These are phyloP conservation scores for Cheilosia variabilis DNA, from an alignment of 2,888 invertebrate species.

Conservation along the genomic window DNA sequence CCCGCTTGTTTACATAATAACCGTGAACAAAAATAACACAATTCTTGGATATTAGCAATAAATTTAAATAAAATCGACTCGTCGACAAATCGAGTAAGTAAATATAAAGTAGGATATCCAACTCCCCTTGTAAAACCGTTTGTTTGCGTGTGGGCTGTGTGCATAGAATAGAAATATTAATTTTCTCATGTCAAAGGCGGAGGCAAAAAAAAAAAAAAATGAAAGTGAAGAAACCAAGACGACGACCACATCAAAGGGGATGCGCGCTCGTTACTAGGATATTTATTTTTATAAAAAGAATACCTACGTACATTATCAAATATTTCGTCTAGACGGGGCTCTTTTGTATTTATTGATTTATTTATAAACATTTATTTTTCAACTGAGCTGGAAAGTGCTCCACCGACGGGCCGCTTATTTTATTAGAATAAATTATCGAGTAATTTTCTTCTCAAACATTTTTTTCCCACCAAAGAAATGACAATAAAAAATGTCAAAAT, in stretches of 20 bases:
- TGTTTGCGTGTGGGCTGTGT: constrained; percentile 9
- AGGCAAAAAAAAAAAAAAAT: constrained; percentile 18
- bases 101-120: constrained; percentile 5
- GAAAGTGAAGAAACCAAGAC: constrained; percentile 45
- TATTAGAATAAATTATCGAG: constrained; percentile 2
- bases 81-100: constrained; percentile 33
- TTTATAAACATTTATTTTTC: constrained; percentile 36
- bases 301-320: constrained; percentile 27
- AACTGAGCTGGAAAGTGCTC: constrained; percentile 8
- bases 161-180: not conserved
- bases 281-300: constrained; percentile 43
- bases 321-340: constrained; percentile 67
- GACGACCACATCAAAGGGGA: constrained; percentile 34
- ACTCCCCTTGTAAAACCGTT: not conserved
- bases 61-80: constrained; percentile 47
- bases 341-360: constrained; percentile 25
- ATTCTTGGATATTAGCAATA: constrained; percentile 47
- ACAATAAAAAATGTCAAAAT: constrained; percentile 15
- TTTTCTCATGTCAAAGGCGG: not conserved
- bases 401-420: no score
- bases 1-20: constrained; percentile 43
- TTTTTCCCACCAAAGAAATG: constrained; percentile 24
- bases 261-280: constrained; percentile 50
- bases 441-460: not conserved
- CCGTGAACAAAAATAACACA: constrained; percentile 4